Base-by-base conservation (phyloP, 2,888 invertebrate species). In the Pollenia griseotomentosa region DNA sequence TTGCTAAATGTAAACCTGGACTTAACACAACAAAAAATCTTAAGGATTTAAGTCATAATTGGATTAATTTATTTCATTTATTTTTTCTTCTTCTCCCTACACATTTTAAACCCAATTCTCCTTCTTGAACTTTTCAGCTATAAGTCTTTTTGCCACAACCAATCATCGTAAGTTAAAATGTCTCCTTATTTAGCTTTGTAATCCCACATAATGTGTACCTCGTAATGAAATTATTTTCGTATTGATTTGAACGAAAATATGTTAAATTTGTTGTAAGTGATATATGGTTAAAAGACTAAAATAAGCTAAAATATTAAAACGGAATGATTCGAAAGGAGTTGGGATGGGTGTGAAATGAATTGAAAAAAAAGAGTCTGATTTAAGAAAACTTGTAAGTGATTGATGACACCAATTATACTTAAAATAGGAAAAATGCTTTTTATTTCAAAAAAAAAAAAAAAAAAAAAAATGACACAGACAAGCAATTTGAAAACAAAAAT, bases 11-110 rank as follows among this genome's bases (percentile, higher is more conserved):
- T 33, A 33, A 33, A 33, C 33, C 5, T 1, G 33, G 33, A 6
- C 33, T 33, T 33, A 33, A 6, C 6, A 33, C 6, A n/a, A 14
- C 23, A 8, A 73, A 48, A 73, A 46, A 33, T 48, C 59, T 59
- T 33, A 59, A 73, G 33, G 53, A 65, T 65, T 77, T 65, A 55
- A 77, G 53, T 77, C 75, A 53, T 65, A 77, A 77, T 77, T 77
- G 75, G 65, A 77, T 55, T 65, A 19, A 19, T 23, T 44, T 77
- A 53, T 77, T 44, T 77, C 44, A 53, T 44, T 53, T n/a, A 33
- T 2, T 23, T 33, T 33, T 33, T 33, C 6, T 33, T 33, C 33
- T 33, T 33, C 33, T 33, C 33, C 33, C 33, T 33, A 5, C 0
- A 33, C 33, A 33, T 6, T 33, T 33, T 33, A 33, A 33, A 6